Evolutionary conservation across 2,888 invertebrate species (phyloP), one percentile per base, ranked within the genome.

Genomic region (Clunio marinus): DNA sequence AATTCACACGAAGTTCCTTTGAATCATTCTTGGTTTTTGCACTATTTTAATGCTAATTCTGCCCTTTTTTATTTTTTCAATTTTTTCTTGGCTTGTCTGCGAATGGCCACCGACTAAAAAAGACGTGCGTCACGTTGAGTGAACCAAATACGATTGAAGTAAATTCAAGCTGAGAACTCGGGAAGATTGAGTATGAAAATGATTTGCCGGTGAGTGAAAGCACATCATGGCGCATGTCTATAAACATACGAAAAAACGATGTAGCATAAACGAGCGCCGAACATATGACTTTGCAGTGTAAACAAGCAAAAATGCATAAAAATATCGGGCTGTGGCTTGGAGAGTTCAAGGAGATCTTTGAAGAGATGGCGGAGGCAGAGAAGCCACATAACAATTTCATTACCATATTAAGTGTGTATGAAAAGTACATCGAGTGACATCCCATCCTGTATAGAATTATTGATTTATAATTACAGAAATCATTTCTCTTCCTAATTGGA

Each of bases 91-190:
- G 28, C 58, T 25, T 28, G 58, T 60, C 60, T 60, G 60, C 35
- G 37, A 41, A 32, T 25, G 28, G 35, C 41, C 13, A 51, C 51
- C 51, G 41, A 62, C 28, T 17, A 32, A 62, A 62, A 37, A 20
- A 27, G 27, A 65, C 63, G 63, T 65, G 45, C 28, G 10, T 4
- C 63, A 25, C 8, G 10, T 20, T 17, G 25, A 45, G 22, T 45
- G 63, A 65, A 46, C 27, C 45, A 65, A 46, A 65, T 27, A 41
- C 63, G 63, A 65, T 65, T 65, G 63, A 60, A 35, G 22, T n/a
- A 15, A 7, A 62, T 20, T 20, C 24, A 58, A 58, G 27, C 8
- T 46, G n/a, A 17, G 25, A 27, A 25, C 37, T 62, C 62, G 37
- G 37, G 41, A 62, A 25, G 17, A 7, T 32, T 28, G 59, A 32